Percentiles rank a stretch among this genome's conserved stretches.
These are phyloP conservation scores for Panagrolaimus sp. DNA, from an alignment of 1,140 invertebrate species.

Conservation along the genomic window DNA sequence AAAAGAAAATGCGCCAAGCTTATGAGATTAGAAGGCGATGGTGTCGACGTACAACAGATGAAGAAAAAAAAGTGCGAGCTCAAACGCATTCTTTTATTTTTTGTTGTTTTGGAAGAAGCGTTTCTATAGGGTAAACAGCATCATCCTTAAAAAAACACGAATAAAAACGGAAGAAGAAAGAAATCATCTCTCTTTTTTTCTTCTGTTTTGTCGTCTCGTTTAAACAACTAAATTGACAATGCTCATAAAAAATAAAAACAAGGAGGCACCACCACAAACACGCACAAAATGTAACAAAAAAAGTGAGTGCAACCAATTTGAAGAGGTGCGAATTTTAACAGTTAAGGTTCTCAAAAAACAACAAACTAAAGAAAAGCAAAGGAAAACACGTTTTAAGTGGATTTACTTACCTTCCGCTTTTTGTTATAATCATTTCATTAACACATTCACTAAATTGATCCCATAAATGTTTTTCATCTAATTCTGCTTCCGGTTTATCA, in stretches of 20 bases:
- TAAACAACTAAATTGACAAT: slow-evolving; percentile 15
- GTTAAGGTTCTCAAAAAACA: neutral
- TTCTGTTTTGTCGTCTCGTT: neutral
- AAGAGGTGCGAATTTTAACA: slow-evolving; percentile 15
- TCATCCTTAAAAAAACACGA: neutral
- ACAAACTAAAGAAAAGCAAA: neutral
- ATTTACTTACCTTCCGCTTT: slow-evolving; percentile 59
- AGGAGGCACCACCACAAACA: slow-evolving; percentile 12
- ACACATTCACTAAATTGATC: slow-evolving; percentile 58
- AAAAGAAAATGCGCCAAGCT: neutral
- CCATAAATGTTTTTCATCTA: slow-evolving; percentile 62
- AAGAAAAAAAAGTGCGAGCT: slow-evolving; percentile 11
- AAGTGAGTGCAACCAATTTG: slow-evolving; percentile 9
- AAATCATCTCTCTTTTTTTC: neutral
- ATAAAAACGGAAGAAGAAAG: neutral
- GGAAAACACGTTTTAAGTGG: slow-evolving; percentile 10
- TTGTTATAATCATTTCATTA: slow-evolving; percentile 62
- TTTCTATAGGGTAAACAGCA: neutral
- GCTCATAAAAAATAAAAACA: slow-evolving; percentile 3
- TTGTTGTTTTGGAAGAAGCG: neutral
- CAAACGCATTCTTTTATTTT: slow-evolving; percentile 1
- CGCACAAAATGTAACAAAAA: neutral
- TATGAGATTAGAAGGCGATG: slow-evolving; percentile 14
- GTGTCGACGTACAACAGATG: neutral
- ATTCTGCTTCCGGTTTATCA: slow-evolving; percentile 56